Base-by-base conservation (phyloP, 2,113 vertebrate genomes). In the Thunnus thynnus region DNA sequence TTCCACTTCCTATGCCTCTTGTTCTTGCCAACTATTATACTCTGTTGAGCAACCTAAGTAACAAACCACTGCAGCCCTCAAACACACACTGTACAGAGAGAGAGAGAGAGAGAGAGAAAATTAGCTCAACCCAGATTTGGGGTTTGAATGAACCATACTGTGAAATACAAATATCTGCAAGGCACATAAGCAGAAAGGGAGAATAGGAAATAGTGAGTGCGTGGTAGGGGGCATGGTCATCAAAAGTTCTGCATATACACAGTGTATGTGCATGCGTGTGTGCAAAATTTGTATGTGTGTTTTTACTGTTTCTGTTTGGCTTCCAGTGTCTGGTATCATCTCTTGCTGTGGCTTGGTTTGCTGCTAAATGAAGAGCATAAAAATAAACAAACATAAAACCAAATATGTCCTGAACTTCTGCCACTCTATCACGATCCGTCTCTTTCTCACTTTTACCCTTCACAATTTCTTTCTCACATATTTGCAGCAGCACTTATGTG, bases 21-120 rank as follows among this genome's bases (percentile, higher is more conserved):
- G 32, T 78, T 81, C 73, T 67, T 81, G 73, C 78, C 83, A 83
- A 72, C 57, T 44, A 72, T 76, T 58, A 69, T 80, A 76, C 74
- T 92, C 82, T 62, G 61, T 44, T 76, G 67, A 75, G 52, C 57
- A 80, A 41, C 65, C 84, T 58, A 30, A 63, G 60, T 54, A 86
- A 85, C 66, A 83, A 81, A 84, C 52, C 25, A 25, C 71, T 48
- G 52, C 58, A 70, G 54, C 32, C n/a, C 27, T 69, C 32, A 47
- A 41, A 65, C 41, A 48, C 46, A 68, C 30, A 60, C 36, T 68
- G n/a, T 41, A 51, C 50, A 67, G 22, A 55, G 13, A 30, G 51
- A 80, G n/a, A 44, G 54, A 69, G 66, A 67, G 22, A 55, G 13
- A 30, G 32, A 36, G 32, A 36, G 32, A 44, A 57, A 84, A 71